Base-by-base conservation (phyloP, 2,797 vertebrate genomes). In the Rhinophrynus dorsalis region DNA sequence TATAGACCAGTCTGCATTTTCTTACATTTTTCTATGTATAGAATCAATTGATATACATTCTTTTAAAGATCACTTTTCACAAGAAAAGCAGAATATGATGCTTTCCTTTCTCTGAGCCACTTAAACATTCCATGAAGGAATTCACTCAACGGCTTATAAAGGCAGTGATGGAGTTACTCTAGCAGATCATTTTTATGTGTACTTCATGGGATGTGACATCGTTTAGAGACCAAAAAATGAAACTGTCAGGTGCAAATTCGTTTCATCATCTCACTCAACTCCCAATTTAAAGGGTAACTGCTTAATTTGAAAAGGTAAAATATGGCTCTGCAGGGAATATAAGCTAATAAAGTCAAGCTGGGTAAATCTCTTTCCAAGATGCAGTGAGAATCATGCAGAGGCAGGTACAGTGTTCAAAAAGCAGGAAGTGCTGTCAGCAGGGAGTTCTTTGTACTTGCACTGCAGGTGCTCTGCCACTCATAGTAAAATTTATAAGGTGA, bases 401-500 rank as follows among this genome's bases (percentile, higher is more conserved):
- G 88, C 84, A 81, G 23, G 78, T 75, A 66, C 75, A 81, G 84
- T 86, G 79, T 84, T 78, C 79, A 82, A 78, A 48, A 48, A 80
- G 80, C 80, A 84, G 82, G 78, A 91, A 92, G 83, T 67, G 85
- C 86, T 89, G 90, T 90, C 88, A 88, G 80, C 78, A 69, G 81
- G 79, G 82, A 73, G 54, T 75, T 79, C 90, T 91, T 92, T 92
- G 90, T 91, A 92, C 88, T 92, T 83, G 84, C 78, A 81, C 86
- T 90, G 91, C 92, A 93, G 92, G 91, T 93, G 92, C 83, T 88
- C 86, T 90, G 90, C 84, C 88, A 89, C 79, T 91, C 88, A 90
- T 74, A 85, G 84, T 90, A 88, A 89, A 82, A 85, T 42, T 80
- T 67, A 72, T 64, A 84, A 79, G 84, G 85, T 85, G 83, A 84